These are phyloP conservation scores for Cremastinae sp. DNA, from an alignment of 2,888 invertebrate species.

Conservation along the genomic window DNA sequence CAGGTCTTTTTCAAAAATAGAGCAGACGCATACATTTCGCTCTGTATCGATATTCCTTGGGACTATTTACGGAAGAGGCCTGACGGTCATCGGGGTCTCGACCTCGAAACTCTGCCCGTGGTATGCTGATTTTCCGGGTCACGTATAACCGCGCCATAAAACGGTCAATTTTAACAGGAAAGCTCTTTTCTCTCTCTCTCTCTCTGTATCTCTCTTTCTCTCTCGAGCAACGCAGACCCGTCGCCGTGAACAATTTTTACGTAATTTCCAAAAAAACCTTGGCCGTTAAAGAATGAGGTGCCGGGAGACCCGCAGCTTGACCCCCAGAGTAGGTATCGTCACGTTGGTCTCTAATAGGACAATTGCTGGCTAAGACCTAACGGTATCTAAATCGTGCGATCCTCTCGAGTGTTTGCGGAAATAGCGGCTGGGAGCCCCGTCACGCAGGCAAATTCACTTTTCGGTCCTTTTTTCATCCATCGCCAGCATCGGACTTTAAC, in stretches of 20 bases:
- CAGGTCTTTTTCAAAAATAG: constrained; percentile 50
- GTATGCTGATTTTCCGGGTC: constrained; percentile 54
- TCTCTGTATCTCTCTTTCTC: constrained; percentile 16
- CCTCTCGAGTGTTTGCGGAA: constrained; percentile 76
- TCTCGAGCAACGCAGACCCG: constrained; percentile 30
- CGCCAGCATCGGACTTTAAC: constrained; percentile 29
- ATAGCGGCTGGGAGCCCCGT: constrained; percentile 69
- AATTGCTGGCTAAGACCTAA: constrained; percentile 73
- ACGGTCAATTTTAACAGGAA: constrained; percentile 58
- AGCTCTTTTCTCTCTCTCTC: constrained; percentile 20
- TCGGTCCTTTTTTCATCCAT: constrained; percentile 47
- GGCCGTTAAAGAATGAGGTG: constrained; percentile 33
- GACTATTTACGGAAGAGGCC: constrained; percentile 4
- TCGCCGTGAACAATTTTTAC: constrained; percentile 50
- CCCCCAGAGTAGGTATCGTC: constrained; percentile 1
- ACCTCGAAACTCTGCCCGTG: constrained; percentile 52
- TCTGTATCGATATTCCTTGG: constrained; percentile 35
- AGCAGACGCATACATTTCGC: constrained; percentile 40
- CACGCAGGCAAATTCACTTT: constrained; percentile 63
- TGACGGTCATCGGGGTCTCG: constrained; percentile 44
- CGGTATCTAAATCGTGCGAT: constrained; percentile 69
- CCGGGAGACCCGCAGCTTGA: constrained; percentile 33
- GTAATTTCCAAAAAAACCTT: constrained; percentile 65
- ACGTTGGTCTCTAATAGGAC: constrained; percentile 55
- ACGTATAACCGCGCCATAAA: constrained; percentile 49